Base-by-base conservation (phyloP, 2,113 vertebrate genomes). In the Beaufortia kweichowensis region DNA sequence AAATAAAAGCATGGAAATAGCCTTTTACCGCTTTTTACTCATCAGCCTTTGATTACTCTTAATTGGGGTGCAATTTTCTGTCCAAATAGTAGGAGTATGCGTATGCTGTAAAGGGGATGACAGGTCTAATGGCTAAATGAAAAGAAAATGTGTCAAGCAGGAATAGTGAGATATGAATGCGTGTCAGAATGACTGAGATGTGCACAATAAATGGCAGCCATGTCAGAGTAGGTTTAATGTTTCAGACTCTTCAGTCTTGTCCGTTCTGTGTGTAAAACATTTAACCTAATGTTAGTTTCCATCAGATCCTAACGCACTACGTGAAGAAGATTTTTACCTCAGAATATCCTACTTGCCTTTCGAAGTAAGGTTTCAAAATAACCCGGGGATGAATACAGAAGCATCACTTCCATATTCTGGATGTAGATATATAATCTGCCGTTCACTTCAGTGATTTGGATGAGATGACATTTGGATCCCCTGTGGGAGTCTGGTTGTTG, bases 31-130 rank as follows among this genome's bases (percentile, higher is more conserved):
- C 88, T 88, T 89, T 91, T 91, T 90, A 90, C 86, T 90, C 89
- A 89, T 86, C 86, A 57, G 68, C 87, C 88, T 88, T 90, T 87
- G 89, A 92, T 92, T 89, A 90, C 76, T 81, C 90, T 89, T 92
- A 92, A 92, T 92, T 91, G 88, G 86, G 89, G 84, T 81, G 82
- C 87, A 85, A 90, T 92, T 91, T 92, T 88, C 86, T 88, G 84
- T 66, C 83, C 84, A 79, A 85, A 87, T 70, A 48, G 79, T 73
- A 39, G 8, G 68, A 64, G 83, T 71, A 59, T 59, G 69, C 26
- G 69, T 62, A 67, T 73, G 78, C 64, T 67, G 29, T 76, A n/a
- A 63, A 57, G 76, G 70, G 81, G 68, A 86, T 91, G 89, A 90
- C 90, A 90, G 87, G 89, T 89, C 85, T 92, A 91, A 91, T 91